Evolutionary conservation across 2,888 invertebrate genomes (phyloP).

Genomic region (Atherix ibis): DNA sequence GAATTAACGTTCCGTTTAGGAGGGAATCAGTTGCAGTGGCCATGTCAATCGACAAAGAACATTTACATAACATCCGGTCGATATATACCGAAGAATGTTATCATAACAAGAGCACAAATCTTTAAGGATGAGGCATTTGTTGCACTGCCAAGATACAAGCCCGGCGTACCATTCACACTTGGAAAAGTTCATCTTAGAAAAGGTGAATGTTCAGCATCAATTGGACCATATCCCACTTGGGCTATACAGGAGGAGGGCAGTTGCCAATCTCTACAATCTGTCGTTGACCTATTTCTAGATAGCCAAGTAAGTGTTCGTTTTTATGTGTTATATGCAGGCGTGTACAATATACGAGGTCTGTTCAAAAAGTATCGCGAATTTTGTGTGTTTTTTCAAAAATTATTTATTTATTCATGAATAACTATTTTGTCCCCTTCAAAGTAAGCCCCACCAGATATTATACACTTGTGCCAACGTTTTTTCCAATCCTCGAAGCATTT

Average conservation of each 20-base stretch:
- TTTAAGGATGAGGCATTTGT: slow-evolving; percentile 40
- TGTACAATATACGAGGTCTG: too few relatives aligned
- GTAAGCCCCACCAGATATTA: too few relatives aligned
- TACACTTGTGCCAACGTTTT: too few relatives aligned
- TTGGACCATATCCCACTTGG: slow-evolving; percentile 51
- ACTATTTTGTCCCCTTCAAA: too few relatives aligned
- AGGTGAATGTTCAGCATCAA: slow-evolving; percentile 35
- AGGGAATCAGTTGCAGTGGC: slow-evolving; percentile 36
- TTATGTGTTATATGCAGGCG: not conserved
- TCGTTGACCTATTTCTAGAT: slow-evolving; percentile 47
- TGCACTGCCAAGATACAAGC: slow-evolving; percentile 42
- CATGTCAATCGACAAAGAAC: slow-evolving; percentile 40
- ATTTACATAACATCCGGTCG: slow-evolving; percentile 40
- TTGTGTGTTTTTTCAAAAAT: too few relatives aligned
- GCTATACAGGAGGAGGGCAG: slow-evolving; percentile 52
- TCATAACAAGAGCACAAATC: slow-evolving; percentile 44
- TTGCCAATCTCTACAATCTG: slow-evolving; percentile 53
- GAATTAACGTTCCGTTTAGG: slow-evolving; percentile 27
- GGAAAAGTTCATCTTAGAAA: slow-evolving; percentile 38
- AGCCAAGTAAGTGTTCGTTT: slow-evolving; percentile 34
- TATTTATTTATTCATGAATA: too few relatives aligned
- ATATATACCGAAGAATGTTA: slow-evolving; percentile 42
- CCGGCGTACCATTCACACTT: slow-evolving; percentile 44
- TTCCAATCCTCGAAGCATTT: too few relatives aligned
- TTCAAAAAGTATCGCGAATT: too few relatives aligned